These are phyloP conservation scores for Ylistrum balloti DNA, from an alignment of 1,140 invertebrate genomes.

Conservation along the genomic window DNA sequence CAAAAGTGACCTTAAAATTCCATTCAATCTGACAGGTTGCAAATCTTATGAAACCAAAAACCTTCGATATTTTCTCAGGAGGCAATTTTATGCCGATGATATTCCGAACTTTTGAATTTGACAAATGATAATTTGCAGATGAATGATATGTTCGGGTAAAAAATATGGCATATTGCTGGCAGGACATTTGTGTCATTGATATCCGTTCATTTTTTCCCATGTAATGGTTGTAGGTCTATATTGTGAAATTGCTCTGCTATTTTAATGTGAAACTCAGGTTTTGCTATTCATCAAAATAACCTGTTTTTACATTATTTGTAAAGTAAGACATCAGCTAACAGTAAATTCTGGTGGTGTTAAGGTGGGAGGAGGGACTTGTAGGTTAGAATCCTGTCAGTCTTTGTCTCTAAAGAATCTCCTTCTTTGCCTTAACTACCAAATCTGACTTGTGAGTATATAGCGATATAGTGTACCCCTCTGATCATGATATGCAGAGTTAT, in stretches of 20 bases:
- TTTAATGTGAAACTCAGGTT: background rate
- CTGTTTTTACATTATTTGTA: no score
- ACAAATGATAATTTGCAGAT: background rate
- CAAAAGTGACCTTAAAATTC: background rate
- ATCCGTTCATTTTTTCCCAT: background rate
- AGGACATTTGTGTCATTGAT: background rate
- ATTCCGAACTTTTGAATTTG: conserved; percentile 36
- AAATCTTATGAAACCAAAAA: conserved; percentile 34
- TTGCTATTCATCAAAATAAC: background rate
- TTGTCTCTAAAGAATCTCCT: no score
- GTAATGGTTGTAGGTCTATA: no score
- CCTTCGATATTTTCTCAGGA: conserved; percentile 20
- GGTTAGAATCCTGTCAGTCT: no score
- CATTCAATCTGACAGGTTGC: conserved; percentile 15
- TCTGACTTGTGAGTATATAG: no score
- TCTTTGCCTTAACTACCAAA: no score
- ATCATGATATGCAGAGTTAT: no score
- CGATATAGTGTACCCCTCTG: no score
- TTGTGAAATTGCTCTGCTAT: background rate
- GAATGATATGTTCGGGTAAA: background rate
- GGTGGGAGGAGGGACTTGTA: no score
- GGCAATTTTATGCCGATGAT: conserved; percentile 26
- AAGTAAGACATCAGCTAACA: no score
- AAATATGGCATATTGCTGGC: background rate
- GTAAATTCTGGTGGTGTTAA: no score